A percentile compares a stretch with the other conserved stretches of the same genome.
These are phyloP conservation scores for Callyntrura guangdongensis DNA, from an alignment of 2,888 invertebrate species.

Conservation along the genomic window DNA sequence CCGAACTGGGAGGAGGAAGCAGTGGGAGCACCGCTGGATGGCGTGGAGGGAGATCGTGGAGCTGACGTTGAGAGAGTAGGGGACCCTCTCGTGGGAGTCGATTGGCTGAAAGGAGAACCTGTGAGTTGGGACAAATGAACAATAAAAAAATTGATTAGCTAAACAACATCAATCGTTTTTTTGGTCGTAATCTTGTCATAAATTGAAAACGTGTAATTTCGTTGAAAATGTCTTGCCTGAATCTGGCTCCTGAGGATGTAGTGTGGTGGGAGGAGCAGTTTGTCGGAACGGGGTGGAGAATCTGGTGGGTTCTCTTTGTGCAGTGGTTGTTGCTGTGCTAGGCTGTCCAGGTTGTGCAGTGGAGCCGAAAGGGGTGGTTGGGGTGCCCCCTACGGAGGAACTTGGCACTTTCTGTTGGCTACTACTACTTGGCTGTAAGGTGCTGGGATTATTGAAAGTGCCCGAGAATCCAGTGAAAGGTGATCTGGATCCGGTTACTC, in stretches of 20 bases:
- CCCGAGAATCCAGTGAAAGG: constrained; percentile 60
- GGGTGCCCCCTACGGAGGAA: not conserved
- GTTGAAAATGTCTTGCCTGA: constrained; percentile 40
- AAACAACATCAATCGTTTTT: too few species aligned
- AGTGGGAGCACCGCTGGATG: not conserved
- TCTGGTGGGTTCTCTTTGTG: not conserved
- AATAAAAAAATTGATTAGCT: too few species aligned
- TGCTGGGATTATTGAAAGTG: constrained; percentile 68
- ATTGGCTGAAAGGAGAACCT: too few species aligned
- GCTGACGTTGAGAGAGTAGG: not conserved
- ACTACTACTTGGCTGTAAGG: constrained; percentile 62
- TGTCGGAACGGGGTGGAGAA: constrained; percentile 6
- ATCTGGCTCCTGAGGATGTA: constrained; percentile 48
- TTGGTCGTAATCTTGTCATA: too few species aligned
- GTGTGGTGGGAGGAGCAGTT: not conserved
- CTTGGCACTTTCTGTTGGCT: constrained; percentile 61
- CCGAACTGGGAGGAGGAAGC: not conserved
- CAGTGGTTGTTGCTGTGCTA: not conserved
- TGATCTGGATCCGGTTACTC: not conserved
- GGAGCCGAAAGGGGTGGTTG: constrained; percentile 20
- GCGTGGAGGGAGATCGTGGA: not conserved
- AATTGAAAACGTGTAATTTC: not conserved
- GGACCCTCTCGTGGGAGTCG: not conserved
- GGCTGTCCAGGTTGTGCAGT: constrained; percentile 38
- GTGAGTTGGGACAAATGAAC: too few species aligned